Evolutionary conservation across 1,140 invertebrate genomes (phyloP), one percentile per base, ranked within the genome.

Genomic region (Sycophila sp.): DNA sequence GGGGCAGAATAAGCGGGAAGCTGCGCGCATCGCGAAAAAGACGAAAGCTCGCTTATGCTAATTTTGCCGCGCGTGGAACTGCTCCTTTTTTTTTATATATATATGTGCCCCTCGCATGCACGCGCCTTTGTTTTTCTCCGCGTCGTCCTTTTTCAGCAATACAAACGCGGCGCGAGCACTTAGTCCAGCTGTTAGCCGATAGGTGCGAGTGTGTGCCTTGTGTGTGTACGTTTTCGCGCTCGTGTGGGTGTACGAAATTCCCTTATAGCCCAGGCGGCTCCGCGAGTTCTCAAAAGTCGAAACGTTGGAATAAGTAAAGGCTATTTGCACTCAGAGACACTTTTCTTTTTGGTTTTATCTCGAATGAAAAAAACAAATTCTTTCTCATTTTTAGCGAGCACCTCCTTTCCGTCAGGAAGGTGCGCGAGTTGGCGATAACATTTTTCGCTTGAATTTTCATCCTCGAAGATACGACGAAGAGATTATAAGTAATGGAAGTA

Each of bases 141-240:
- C n/a, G n/a, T 53, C n/a, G n/a, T n/a, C n/a, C n/a, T 68, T 68
- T 59, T 49, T 17, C 28, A 17, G 22, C 22, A 47, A 69, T 63
- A 1, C 26, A 55, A 53, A 30, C 55, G 38, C 32, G 47, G 38
- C 34, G 59, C 45, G 47, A 69, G 69, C 69, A 73, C 69, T 72
- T 62, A 70, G 64, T 42, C 75, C 75, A 73, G 67, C 66, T 76
- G 73, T 66, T 58, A 67, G 28, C 40, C 19, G 22, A 53, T 65
- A 47, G 47, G 55, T 32, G 40, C 55, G 68, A 36, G 26, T 38
- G 36, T 47, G 55, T 34, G 53, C 53, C 53, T 56, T 34, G 47
- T 58, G 30, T 67, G 58, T 24, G 28, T 49, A 62, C 47, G 56
- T 26, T 26, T 53, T 7, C 7, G 24, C 24, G 24, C 13, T 1